These are phyloP conservation scores for Eurystomus glaucurus DNA, from an alignment of 2,797 vertebrate genomes.

Conservation along the genomic window DNA sequence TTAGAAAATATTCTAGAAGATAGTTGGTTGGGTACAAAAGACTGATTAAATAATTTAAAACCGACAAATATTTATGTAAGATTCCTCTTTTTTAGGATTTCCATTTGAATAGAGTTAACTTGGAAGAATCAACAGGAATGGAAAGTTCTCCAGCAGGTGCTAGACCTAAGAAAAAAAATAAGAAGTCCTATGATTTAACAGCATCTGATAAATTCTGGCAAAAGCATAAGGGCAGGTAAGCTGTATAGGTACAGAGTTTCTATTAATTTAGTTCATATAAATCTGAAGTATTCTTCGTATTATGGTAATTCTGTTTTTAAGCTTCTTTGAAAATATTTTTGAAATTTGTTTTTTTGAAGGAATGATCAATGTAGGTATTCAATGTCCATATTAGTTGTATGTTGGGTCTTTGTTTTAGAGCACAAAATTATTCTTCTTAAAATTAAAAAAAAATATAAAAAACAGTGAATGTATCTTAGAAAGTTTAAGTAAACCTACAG, in stretches of 20 bases:
- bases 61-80: not conserved
- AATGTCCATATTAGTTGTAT: not conserved
- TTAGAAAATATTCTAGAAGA: not conserved
- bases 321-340: not conserved
- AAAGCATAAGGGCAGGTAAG: constrained; percentile 98
- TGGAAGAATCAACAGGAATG: constrained; percentile 90
- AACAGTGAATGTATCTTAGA: not conserved
- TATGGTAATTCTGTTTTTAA: not conserved
- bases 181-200: constrained; percentile 95
- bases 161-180: constrained; percentile 96
- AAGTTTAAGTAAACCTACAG: not conserved
- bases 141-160: constrained; percentile 93
- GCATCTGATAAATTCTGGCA: constrained; percentile 96
- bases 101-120: constrained; percentile 93
- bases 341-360: not conserved
- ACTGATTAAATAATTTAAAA: not conserved
- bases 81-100: constrained; percentile 88
- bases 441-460: not conserved
- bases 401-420: not conserved
- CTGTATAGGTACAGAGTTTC: not conserved
- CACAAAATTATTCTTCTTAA: not conserved
- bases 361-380: not conserved
- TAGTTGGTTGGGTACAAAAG: not conserved
- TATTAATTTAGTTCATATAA: not conserved
- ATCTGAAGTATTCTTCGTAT: not conserved